phyloP scores from a whole-genome alignment of 2,888 invertebrate genomes.

The Scelioninae gen. 1 region DNA sequence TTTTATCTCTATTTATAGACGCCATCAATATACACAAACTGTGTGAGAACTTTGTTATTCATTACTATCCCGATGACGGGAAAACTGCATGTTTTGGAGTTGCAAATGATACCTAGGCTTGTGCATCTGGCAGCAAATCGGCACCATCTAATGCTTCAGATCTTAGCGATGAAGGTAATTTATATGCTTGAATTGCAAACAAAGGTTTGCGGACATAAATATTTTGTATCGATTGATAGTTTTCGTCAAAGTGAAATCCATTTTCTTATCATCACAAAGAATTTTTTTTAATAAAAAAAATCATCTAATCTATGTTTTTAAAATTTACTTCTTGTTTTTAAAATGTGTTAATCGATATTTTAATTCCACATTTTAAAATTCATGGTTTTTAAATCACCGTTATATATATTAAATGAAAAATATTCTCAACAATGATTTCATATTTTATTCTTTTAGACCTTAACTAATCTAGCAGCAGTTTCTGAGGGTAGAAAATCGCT shows the following conservation, averaged over 20 bases:
- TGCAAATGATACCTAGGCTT: slow-evolving; percentile 71
- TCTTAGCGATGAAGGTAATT: slow-evolving; percentile 73
- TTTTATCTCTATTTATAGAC: slow-evolving; percentile 70
- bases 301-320: too few species aligned
- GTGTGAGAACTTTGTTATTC: slow-evolving; percentile 72
- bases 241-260: too few species aligned
- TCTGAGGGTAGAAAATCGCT: slow-evolving; percentile 72
- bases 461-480: slow-evolving; percentile 75
- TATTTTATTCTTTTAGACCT: slow-evolving; percentile 65
- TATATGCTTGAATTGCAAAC: slow-evolving; percentile 36
- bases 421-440: not conserved
- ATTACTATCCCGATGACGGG: slow-evolving; percentile 73
- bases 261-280: too few species aligned
- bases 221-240: too few species aligned
- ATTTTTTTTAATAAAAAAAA: too few species aligned
- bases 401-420: not conserved
- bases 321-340: too few species aligned
- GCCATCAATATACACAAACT: slow-evolving; percentile 69
- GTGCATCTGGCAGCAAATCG: slow-evolving; percentile 69
- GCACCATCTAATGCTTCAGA: slow-evolving; percentile 68
- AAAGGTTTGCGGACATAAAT: too few species aligned
- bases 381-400: too few species aligned
- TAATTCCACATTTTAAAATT: too few species aligned
- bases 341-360: too few species aligned
- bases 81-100: slow-evolving; percentile 71